These are phyloP conservation scores for Drosophila barbarae DNA, from an alignment of 2,888 invertebrate species.

Conservation along the genomic window DNA sequence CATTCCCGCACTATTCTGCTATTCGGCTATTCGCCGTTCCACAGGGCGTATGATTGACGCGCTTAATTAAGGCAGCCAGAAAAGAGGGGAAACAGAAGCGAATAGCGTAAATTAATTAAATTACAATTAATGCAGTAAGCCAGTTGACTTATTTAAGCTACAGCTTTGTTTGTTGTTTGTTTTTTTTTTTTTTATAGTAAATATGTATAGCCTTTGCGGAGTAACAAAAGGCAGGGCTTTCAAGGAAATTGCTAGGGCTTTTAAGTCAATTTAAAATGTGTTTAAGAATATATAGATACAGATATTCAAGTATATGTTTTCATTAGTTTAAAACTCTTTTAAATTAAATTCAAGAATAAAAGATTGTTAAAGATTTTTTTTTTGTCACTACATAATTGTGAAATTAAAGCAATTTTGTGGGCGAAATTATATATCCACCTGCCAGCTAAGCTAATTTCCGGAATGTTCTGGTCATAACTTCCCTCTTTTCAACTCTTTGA, in stretches of 20 bases:
- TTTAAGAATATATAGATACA: not conserved
- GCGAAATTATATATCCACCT: not conserved
- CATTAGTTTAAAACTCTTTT: not conserved
- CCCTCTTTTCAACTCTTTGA: slow-evolving; percentile 8
- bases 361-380: too few relatives aligned
- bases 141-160: slow-evolving; percentile 33
- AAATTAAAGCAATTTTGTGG: not conserved
- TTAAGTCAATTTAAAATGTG: not conserved
- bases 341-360: not conserved
- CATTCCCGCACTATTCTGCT: slow-evolving; percentile 21
- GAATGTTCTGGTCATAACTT: slow-evolving; percentile 18
- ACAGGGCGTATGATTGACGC: slow-evolving; percentile 67
- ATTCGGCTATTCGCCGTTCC: slow-evolving; percentile 31
- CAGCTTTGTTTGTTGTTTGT: slow-evolving; percentile 7
- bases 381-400: not conserved
- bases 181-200: not conserved
- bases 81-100: slow-evolving; percentile 27
- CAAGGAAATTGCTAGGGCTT: too few relatives aligned
- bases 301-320: too few relatives aligned
- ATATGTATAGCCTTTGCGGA: not conserved
- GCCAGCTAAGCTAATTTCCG: slow-evolving; percentile 2
- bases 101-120: slow-evolving; percentile 63
- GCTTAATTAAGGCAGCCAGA: slow-evolving; percentile 55
- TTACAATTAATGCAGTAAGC: slow-evolving; percentile 65
- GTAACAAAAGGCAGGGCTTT: not conserved